Percentiles rank a stretch among this genome's conserved stretches.
Conservation (phyloP, 2,888 invertebrate genomes). For the Protonemura montana region DNA sequence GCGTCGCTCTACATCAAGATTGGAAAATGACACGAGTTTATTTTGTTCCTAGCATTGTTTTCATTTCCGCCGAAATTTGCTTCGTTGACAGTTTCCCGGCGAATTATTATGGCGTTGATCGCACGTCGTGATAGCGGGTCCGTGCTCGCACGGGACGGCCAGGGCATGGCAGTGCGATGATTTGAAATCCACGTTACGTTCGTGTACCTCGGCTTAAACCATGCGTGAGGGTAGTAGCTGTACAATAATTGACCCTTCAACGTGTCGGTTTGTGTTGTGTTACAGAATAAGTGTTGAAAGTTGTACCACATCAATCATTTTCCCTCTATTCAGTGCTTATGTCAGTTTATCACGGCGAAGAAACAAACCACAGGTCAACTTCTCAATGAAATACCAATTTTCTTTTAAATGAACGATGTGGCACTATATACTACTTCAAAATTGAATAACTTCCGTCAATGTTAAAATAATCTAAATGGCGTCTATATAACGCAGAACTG, state of each 20-base stretch:
- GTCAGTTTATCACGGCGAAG: too few relatives aligned
- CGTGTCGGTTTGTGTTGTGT: background rate
- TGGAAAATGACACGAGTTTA: background rate
- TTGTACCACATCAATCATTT: too few relatives aligned
- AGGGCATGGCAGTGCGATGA: background rate
- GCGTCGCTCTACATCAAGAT: background rate
- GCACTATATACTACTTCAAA: too few relatives aligned
- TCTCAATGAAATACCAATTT: too few relatives aligned
- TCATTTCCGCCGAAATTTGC: background rate
- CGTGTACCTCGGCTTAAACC: background rate
- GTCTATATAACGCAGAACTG: too few relatives aligned
- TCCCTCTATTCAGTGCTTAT: too few relatives aligned
- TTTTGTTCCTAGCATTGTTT: constrained; percentile 7
- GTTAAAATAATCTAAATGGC: too few relatives aligned
- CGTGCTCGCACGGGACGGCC: background rate
- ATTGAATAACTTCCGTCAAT: too few relatives aligned
- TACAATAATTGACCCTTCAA: background rate
- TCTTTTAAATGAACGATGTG: too few relatives aligned
- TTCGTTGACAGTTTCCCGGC: background rate
- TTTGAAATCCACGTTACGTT: background rate
- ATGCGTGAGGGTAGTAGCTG: background rate
- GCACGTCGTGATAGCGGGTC: background rate
- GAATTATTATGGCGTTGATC: background rate
- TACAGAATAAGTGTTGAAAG: too few relatives aligned
- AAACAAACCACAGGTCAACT: too few relatives aligned